phyloP scores from a whole-genome alignment of 2,797 vertebrate species.

The Pangasius sanitwongsei region DNA sequence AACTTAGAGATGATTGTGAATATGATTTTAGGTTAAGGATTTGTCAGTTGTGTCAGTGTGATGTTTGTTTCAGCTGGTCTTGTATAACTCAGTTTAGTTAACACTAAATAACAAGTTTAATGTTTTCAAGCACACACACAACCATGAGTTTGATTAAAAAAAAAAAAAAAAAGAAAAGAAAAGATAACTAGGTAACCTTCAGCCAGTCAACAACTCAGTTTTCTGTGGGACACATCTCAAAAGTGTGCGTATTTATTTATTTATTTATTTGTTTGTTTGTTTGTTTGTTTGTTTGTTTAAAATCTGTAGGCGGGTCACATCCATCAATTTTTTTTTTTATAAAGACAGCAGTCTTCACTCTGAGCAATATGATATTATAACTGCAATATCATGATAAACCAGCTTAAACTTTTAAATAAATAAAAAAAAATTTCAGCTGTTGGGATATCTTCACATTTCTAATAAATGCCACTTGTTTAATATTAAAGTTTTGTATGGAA shows the following conservation, averaged over 20 bases:
- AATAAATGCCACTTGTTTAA: not conserved
- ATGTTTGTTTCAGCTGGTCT: not conserved
- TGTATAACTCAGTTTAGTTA: not conserved
- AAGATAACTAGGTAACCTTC: not conserved
- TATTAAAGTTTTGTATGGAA: not conserved
- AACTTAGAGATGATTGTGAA: too few species aligned
- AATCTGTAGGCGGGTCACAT: not conserved
- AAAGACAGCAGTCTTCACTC: not conserved
- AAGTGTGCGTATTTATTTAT: not conserved
- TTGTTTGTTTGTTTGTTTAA: not conserved
- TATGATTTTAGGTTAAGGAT: not conserved
- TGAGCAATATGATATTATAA: not conserved
- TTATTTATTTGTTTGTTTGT: too few species aligned
- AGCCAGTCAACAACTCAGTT: not conserved
- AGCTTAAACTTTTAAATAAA: not conserved
- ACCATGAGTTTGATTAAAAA: not conserved
- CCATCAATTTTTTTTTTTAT: not conserved
- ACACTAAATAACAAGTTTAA: not conserved
- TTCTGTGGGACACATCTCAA: not conserved
- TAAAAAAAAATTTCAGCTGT: not conserved
- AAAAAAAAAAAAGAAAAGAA: too few species aligned
- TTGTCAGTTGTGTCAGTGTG: not conserved
- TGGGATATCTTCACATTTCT: not conserved
- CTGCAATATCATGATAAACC: not conserved
- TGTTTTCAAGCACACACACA: not conserved